Evolutionary conservation across 2,888 invertebrate genomes (phyloP), one percentile per base, ranked within the genome.

Genomic region (Lasiommata megera): DNA sequence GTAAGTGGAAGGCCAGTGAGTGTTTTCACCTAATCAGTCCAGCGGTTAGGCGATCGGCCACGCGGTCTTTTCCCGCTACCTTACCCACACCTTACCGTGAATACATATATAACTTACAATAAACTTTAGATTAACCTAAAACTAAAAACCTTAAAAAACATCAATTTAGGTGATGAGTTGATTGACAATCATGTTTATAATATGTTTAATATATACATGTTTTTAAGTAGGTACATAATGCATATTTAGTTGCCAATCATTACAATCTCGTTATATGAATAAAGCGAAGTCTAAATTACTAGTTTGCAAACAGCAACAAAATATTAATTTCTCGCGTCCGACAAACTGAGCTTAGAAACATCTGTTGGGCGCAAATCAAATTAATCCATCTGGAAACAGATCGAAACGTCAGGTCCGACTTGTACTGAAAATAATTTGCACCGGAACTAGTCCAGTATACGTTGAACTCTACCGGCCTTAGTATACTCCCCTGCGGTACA

Each of bases 341-440:
- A 67, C 67, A 69, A 65, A 67, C 67, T 62, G 65, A 68, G 71
- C 70, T 67, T 71, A 74, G 74, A 74, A 82, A 80, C 89, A 89
- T 88, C 88, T 89, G 89, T 79, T 83, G 77, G 72, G 65, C 79
- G 72, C 77, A 88, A 85, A 90, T 90, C 88, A 88, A 87, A 88
- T 89, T 88, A 88, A 90, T 89, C 89, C 89, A 90, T 90, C 88
- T 88, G 80, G 80, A 77, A 82, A 77, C 83, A 83, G 82, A 90
- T 89, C 89, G 89, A 88, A 90, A 88, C 84, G 89, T 87, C 89
- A 88, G 81, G 67, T 74, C 74, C 79, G 77, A 77, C 81, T 77
- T 78, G 80, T 80, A 81, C 79, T 82, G 84, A 84, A 88, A 86
- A 88, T 85, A 84, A 88, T 88, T 88, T 85, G 81, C 80, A 79